These are phyloP conservation scores for Dromococcyx pavoninus DNA, from an alignment of 2,797 vertebrate genomes.

Conservation along the genomic window DNA sequence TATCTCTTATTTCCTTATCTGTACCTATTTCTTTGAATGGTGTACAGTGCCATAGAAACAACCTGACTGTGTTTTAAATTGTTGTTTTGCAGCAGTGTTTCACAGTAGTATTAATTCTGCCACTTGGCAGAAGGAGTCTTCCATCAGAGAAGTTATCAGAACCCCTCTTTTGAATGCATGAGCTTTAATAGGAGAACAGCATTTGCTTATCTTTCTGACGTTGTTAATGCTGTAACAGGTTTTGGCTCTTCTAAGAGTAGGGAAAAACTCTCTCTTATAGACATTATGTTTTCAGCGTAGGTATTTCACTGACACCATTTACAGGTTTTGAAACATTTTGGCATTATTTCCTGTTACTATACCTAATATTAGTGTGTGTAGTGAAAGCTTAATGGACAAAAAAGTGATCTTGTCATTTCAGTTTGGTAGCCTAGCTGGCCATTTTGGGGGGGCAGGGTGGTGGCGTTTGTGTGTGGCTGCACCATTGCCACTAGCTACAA, in stretches of 20 bases:
- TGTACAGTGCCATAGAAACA: neutral
- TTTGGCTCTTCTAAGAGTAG: neutral
- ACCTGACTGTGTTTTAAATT: neutral
- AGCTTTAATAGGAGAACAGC: neutral
- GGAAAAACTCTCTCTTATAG: neutral
- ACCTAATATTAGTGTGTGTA: neutral
- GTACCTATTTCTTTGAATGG: neutral
- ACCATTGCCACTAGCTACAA: neutral
- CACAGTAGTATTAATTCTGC: neutral
- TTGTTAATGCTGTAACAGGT: neutral
- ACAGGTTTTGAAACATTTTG: neutral
- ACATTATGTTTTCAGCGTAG: neutral
- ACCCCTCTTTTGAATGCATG: neutral
- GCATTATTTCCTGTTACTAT: neutral
- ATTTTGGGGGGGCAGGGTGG: neutral
- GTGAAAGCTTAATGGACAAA: neutral
- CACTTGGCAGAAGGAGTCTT: neutral
- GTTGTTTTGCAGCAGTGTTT: neutral
- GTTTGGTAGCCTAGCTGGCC: neutral
- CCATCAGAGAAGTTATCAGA: neutral
- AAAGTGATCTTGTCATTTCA: neutral
- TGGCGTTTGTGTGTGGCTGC: neutral
- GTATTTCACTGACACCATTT: neutral
- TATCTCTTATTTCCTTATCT: neutral
- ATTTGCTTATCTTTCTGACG: neutral